Conservation (phyloP, 37 sponge, comb jelly and placozoan genomes). For the Aplysina aerophoba region DNA sequence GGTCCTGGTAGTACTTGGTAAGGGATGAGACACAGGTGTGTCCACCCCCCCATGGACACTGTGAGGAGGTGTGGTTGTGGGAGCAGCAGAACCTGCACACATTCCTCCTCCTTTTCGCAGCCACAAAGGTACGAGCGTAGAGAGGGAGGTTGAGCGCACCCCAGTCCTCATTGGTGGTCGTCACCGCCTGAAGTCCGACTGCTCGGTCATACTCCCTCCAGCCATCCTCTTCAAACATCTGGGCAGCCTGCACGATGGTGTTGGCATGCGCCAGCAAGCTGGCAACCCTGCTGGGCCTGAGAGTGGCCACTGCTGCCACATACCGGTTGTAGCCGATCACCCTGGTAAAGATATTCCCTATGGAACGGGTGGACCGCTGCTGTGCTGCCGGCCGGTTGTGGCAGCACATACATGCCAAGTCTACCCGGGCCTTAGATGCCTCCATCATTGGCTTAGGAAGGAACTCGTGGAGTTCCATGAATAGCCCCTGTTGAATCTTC, state of each 20-base stretch:
- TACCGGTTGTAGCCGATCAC: too few species aligned
- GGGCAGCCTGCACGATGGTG: too few species aligned
- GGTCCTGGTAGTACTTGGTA: neutral
- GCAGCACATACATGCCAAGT: neutral
- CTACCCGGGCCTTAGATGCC: neutral
- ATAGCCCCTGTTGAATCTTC: neutral
- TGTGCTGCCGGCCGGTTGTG: neutral
- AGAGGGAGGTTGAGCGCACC: neutral
- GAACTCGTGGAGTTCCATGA: neutral
- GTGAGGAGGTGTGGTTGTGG: neutral
- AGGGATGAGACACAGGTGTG: too few species aligned
- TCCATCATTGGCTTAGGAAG: neutral
- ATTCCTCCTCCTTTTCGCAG: neutral
- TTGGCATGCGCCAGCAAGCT: too few species aligned
- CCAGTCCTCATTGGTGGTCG: neutral
- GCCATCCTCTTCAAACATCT: too few species aligned
- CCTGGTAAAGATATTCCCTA: too few species aligned
- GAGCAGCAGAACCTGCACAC: neutral
- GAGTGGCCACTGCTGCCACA: too few species aligned
- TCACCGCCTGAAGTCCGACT: neutral
- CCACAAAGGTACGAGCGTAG: neutral
- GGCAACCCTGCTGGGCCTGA: too few species aligned
- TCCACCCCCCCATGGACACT: slow-evolving; percentile 5
- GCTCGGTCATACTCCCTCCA: too few species aligned
- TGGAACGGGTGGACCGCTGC: neutral